Base-by-base conservation (phyloP, 2,113 vertebrate genomes). In the Macrotis lagotis region DNA sequence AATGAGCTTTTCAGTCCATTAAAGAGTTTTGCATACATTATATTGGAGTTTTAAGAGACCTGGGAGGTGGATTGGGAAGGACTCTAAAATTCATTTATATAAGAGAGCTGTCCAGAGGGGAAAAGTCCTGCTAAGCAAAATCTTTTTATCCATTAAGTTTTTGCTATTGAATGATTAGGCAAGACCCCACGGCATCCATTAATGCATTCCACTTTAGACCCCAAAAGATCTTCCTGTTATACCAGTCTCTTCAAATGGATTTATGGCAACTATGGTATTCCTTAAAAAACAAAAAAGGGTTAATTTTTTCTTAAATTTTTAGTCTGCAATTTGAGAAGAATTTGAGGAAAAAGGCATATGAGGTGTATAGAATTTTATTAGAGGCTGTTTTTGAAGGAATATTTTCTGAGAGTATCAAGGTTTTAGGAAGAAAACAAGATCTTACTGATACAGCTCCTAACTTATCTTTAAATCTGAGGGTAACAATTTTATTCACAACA, bases 51-150 rank as follows among this genome's bases (percentile, higher is more conserved):
- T 90, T 49, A 48, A 48, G 48, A 90, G 89, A 48, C 9, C 7
- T 8, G 25, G 9, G 5, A 90, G 49, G 89, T 48, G 47, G 25
- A 50, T 28, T 48, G 47, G 26, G 48, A 50, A 48, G 48, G 48
- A 90, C 28, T 50, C 48, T 90, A 19, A 89, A 50, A 50, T 83
- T 83, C 66, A 83, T 83, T 83, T 83, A 83, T 83, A 83, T 83
- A 44, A 44, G 6, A 66, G 59, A 83, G 16, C 44, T 22, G n/a
- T 83, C 83, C 66, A 83, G 66, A 59, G 25, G 91, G 28, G 51
- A 66, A 50, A 92, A 66, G 55, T 92, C 55, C 48, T n/a, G 48
- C 55, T 59, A 92, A 92, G 49, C 59, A 66, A 92, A 83, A 50
- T 48, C 55, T 92, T 51, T 44, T 51, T 55, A 66, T 74, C 91